Percentiles rank a stretch among this genome's conserved stretches.
phyloP scores from a whole-genome alignment of 2,113 vertebrate species.

The Saccopteryx leptura region DNA sequence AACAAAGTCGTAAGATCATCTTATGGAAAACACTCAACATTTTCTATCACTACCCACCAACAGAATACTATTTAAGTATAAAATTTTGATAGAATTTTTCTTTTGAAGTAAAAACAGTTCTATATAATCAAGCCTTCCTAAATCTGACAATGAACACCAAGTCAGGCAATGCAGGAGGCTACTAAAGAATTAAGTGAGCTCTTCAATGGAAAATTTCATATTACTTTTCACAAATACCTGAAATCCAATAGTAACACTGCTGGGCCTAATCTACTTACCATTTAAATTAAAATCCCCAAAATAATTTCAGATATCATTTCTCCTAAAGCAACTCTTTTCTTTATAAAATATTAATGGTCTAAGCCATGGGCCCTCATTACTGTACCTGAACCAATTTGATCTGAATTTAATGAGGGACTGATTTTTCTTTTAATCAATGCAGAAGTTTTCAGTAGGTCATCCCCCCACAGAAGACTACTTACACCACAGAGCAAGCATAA shows the following conservation, averaged over 20 bases:
- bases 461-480: conserved; percentile 91
- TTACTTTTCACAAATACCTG: conserved; percentile 42
- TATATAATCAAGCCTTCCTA: conserved; percentile 33
- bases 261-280: not conserved
- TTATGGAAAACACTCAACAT: conserved; percentile 21
- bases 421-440: conserved; percentile 40
- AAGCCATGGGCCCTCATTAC: not conserved
- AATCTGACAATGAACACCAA: conserved; percentile 14
- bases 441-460: conserved; percentile 53
- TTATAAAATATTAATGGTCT: conserved; percentile 45
- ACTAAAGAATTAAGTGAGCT: conserved; percentile 53
- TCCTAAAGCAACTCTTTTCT: conserved; percentile 47
- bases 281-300: conserved; percentile 53
- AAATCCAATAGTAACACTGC: not conserved
- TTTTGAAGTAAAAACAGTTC: conserved; percentile 40
- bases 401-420: conserved; percentile 38
- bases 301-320: conserved; percentile 39
- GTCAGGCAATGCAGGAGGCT: not conserved
- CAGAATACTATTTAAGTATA: conserved; percentile 27
- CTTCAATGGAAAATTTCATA: conserved; percentile 35
- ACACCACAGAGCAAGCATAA: conserved; percentile 99
- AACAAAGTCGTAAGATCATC: conserved; percentile 12
- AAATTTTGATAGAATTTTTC: conserved; percentile 13
- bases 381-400: conserved; percentile 44
- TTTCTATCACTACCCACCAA: conserved; percentile 36